These are phyloP conservation scores for Congeria kusceri DNA, from an alignment of 2,888 invertebrate species.

Conservation along the genomic window DNA sequence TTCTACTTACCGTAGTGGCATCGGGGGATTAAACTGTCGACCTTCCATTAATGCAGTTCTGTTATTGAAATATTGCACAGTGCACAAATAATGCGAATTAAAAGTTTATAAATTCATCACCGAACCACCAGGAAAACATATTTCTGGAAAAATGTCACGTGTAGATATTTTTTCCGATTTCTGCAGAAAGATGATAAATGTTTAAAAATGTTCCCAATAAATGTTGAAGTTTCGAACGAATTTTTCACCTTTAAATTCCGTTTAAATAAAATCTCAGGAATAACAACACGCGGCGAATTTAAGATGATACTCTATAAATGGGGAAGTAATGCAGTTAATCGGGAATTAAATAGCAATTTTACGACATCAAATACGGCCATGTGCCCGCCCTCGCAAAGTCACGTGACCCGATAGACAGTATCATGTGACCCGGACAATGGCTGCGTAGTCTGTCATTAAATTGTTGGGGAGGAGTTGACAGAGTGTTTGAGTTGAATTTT, in stretches of 20 bases:
- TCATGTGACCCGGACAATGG: constrained; percentile 19
- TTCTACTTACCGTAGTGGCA: constrained; percentile 45
- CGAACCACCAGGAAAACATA: background rate
- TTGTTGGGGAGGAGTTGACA: constrained; percentile 21
- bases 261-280: background rate
- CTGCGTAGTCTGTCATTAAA: constrained; percentile 49
- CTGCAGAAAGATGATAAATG: too few species aligned
- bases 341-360: constrained; percentile 55
- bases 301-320: constrained; percentile 24
- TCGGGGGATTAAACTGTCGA: constrained; percentile 24
- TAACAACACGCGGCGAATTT: background rate
- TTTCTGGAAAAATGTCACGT: background rate
- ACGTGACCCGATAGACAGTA: constrained; percentile 33
- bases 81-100: too few species aligned
- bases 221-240: background rate
- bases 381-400: constrained; percentile 19
- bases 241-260: background rate
- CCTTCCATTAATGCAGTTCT: constrained; percentile 24
- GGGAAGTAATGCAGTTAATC: constrained; percentile 49
- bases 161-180: too few species aligned
- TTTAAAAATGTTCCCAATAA: background rate
- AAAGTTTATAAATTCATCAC: too few species aligned
- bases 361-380: constrained; percentile 43
- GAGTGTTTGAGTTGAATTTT: too few species aligned
- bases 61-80: background rate